A percentile compares a stretch with the other conserved stretches of the same genome.
phyloP scores from a whole-genome alignment of 2,113 vertebrate species.

The Odocoileus hemionus region DNA sequence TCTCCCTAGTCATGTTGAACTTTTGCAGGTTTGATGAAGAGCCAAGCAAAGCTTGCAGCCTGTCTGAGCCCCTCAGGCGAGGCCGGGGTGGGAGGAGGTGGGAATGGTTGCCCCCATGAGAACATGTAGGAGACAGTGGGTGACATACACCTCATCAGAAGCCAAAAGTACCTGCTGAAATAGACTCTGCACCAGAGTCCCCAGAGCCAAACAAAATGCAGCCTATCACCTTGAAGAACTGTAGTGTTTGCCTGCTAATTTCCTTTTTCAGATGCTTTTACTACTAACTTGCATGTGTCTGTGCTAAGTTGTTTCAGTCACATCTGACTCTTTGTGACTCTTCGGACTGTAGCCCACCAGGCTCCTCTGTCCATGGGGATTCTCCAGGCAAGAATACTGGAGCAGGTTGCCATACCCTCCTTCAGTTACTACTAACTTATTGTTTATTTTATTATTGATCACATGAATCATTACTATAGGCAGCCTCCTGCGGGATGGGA shows the following conservation, averaged over 20 bases:
- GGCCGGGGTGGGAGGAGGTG: background rate
- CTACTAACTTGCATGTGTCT: background rate
- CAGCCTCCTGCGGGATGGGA: background rate
- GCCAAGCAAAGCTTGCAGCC: background rate
- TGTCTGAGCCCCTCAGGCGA: background rate
- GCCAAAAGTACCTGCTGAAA: slow-evolving; percentile 44
- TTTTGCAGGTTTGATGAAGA: background rate
- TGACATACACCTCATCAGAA: background rate
- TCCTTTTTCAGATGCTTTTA: slow-evolving; percentile 61
- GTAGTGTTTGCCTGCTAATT: slow-evolving; percentile 67
- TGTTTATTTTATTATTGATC: background rate
- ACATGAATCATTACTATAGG: background rate
- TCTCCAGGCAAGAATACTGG: background rate
- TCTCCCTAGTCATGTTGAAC: background rate
- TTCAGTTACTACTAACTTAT: slow-evolving; percentile 7
- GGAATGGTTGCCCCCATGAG: background rate
- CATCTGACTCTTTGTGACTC: background rate
- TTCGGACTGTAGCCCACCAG: background rate
- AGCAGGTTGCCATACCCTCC: background rate
- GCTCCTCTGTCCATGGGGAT: background rate
- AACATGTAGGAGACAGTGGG: background rate
- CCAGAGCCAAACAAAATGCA: slow-evolving; percentile 59
- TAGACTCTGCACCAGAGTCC: slow-evolving; percentile 50
- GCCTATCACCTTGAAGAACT: slow-evolving; percentile 54
- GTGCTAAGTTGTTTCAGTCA: background rate